Conservation (phyloP, 1,140 invertebrate species). For the Physella acuta region DNA sequence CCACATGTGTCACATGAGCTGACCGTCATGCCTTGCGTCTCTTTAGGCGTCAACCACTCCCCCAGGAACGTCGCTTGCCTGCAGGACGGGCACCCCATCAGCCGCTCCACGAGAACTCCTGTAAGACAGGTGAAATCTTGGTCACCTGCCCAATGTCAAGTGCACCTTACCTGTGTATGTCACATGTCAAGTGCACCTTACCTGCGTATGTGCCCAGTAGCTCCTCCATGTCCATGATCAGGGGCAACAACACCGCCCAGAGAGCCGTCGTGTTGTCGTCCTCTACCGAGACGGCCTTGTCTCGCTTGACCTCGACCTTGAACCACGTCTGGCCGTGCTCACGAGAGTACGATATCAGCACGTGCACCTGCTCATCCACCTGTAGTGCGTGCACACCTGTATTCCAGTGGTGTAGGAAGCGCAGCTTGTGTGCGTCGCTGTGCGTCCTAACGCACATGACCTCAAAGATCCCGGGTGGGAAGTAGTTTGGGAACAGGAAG, state of each 20-base stretch:
- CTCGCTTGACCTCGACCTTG: conserved; percentile 43
- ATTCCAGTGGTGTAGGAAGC: conserved; percentile 49
- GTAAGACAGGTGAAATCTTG: no score
- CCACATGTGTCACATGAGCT: conserved; percentile 38
- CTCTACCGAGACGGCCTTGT: conserved; percentile 35
- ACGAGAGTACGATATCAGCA: conserved; percentile 36
- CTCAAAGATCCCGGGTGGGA: conserved; percentile 54
- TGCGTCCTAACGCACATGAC: conserved; percentile 42
- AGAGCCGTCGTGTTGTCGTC: conserved; percentile 39
- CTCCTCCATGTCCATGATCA: conserved; percentile 51
- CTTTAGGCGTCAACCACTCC: conserved; percentile 51
- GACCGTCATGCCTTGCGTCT: conserved; percentile 37
- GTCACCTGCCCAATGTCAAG: no score
- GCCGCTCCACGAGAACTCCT: conserved; percentile 43
- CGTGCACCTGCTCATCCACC: conserved; percentile 35
- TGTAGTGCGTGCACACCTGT: conserved; percentile 49
- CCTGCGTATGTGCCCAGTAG: conserved; percentile 47
- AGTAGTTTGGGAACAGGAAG: conserved; percentile 46
- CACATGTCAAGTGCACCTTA: no score
- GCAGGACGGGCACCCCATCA: conserved; percentile 43
- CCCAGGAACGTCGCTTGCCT: conserved; percentile 41
- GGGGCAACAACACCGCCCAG: conserved; percentile 48
- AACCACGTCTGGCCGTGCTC: conserved; percentile 27
- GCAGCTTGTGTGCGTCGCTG: conserved; percentile 37
- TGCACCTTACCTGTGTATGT: no score